Evolutionary conservation across 2,888 invertebrate genomes (phyloP), one percentile per base, ranked within the genome.

Genomic region (Eucriotettix oculatus): DNA sequence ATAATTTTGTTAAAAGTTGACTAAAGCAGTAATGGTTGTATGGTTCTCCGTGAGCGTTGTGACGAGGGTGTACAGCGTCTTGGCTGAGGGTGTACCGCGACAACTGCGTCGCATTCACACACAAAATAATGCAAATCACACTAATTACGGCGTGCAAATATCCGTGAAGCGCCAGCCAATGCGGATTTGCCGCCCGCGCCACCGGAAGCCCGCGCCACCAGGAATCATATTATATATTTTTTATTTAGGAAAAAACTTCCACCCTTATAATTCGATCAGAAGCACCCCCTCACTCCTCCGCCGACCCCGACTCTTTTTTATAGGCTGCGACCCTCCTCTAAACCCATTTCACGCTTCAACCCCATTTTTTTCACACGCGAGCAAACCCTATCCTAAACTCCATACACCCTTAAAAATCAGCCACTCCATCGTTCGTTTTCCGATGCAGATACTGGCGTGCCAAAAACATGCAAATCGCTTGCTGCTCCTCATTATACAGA

Each of bases 311-410:
- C 56, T 43, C 42, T 59, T 59, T 59, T 53, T 61, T 55, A 42
- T 55, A 61, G 48, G 40, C 58, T 42, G 58, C 57, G 56, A 59
- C 60, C 58, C 54, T 53, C 59, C 61, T 59, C 59, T 63, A 63
- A 63, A 62, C 54, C 63, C 60, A 63, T 63, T 63, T 63, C 63
- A 63, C 62, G 63, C 62, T 58, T 62, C 63, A 62, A 60, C 63
- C 63, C 61, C 61, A 58, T 58, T 59, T 59, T 61, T 60, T 63
- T 60, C 61, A 63, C 63, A 63, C 60, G 48, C 63, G 63, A 63
- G 58, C 60, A 63, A 60, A 43, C 60, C 44, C 61, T 57, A 59
- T 60, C 58, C 63, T 60, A 62, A 61, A 60, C 60, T 62, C 58
- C 42, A 53, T 42, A 53, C 43, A 16, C 54, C 48, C 54, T 17